Evolutionary conservation across 2,113 vertebrate species (phyloP), one percentile per base, ranked within the genome.

Genomic region (Diglossa brunneiventris): DNA sequence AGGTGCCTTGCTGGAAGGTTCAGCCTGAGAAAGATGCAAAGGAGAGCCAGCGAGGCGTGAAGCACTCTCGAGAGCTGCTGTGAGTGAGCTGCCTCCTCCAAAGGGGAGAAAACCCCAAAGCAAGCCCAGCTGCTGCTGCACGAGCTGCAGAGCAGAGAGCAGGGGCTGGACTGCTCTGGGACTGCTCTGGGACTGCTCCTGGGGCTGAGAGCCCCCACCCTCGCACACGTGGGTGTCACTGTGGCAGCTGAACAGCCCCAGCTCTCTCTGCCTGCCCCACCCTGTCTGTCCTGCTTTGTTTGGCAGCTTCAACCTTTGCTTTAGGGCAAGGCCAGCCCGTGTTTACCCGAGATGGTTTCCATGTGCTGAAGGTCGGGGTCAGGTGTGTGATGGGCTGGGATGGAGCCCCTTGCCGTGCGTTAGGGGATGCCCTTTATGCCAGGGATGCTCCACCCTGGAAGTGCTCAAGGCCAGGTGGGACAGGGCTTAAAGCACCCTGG

Each of bases 1-100:
- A 5, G 28, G 15, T 13, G 5, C 66, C 58, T 82, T 79, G 84
- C 91, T 96, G 95, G 89, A 94, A 95, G 95, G 84, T 84, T 95
- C 91, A 84, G 46, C 80, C 87, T 69, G 73, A 79, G 80, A 84
- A 87, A 82, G 90, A 83, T 59, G 89, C 84, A 91, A 87, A 89
- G 1, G 9, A 59, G n/a, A 8, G 35, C 72, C 87, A 58, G 81
- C 1, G 26, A 95, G 91, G 92, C 74, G 30, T 80, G 87, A 95
- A 84, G 39, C 27, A 66, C 30, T 95, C 91, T 89, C 9, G 26
- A 89, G 94, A 91, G 41, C 77, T 10, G 26, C 22, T 66, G 83
- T 3, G 14, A 26, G 58, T 11, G 33, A 15, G 52, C 35, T 44
- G 80, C 37, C 80, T 90, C 33, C 37, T 79, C 82, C 89, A 95